Evolutionary conservation across 2,888 invertebrate genomes (phyloP).

Genomic region (Rhingia campestris): DNA sequence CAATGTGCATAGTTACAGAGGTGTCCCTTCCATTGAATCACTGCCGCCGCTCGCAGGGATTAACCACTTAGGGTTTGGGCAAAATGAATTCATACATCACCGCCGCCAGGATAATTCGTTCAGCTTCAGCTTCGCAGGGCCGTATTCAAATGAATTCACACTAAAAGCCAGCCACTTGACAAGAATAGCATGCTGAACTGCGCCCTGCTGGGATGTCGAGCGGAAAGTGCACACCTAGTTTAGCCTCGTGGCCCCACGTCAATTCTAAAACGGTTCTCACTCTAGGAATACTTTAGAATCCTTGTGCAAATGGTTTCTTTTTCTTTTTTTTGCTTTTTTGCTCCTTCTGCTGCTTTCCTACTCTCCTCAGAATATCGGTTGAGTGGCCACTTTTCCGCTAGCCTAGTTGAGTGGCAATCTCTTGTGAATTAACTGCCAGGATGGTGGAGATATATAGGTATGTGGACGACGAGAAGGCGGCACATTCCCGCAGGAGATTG

Average conservation of each 20-base stretch:
- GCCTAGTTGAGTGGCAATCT: constrained; percentile 69
- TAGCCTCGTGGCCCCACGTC: constrained; percentile 47
- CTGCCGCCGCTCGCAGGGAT: constrained; percentile 12
- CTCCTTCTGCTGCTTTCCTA: neutral
- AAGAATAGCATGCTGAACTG: constrained; percentile 46
- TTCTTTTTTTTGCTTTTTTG: constrained; percentile 4
- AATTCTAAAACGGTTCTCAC: constrained; percentile 54
- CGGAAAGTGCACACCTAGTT: constrained; percentile 53
- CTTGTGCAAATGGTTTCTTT: constrained; percentile 57
- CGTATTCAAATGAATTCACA: constrained; percentile 66
- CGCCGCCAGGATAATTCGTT: constrained; percentile 28
- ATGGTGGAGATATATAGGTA: neutral
- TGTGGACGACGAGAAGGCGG: constrained; percentile 6
- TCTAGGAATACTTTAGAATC: constrained; percentile 59
- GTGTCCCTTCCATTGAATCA: constrained; percentile 3
- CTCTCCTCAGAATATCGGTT: constrained; percentile 64
- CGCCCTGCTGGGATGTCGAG: constrained; percentile 24
- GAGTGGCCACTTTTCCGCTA: constrained; percentile 72
- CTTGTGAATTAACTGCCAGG: constrained; percentile 68
- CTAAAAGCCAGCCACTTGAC: constrained; percentile 68
- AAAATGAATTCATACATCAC: constrained; percentile 50
- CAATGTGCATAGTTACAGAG: too few relatives aligned
- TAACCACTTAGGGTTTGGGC: constrained; percentile 28
- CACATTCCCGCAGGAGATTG: constrained; percentile 50
- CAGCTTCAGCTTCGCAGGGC: constrained; percentile 19